Conservation (phyloP, 2,113 vertebrate genomes). For the Crotalus horridus region DNA sequence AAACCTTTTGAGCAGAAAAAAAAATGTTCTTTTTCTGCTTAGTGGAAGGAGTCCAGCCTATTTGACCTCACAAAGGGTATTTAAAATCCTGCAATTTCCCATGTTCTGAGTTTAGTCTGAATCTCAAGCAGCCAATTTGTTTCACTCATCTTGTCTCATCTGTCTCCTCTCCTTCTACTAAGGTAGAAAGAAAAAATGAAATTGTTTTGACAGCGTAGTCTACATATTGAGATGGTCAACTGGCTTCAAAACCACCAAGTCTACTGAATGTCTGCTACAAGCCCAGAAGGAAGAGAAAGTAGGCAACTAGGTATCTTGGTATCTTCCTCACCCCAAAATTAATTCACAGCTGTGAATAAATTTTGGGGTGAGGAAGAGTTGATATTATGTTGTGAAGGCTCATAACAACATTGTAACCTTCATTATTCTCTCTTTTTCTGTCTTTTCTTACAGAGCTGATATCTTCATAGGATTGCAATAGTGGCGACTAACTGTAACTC, state of each 20-base stretch:
- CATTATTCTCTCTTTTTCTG: not conserved
- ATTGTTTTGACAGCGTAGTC: too few species aligned
- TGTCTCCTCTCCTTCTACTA: not conserved
- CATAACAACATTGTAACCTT: not conserved
- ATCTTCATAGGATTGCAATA: not conserved
- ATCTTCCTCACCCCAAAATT: slow-evolving; percentile 17
- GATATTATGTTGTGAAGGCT: not conserved
- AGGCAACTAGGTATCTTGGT: slow-evolving; percentile 28
- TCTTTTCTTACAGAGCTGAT: not conserved
- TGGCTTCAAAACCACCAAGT: not conserved
- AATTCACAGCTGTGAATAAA: slow-evolving; percentile 32
- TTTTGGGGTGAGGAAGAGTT: slow-evolving; percentile 2
- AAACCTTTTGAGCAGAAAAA: not conserved
- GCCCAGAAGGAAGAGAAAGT: slow-evolving; percentile 28
- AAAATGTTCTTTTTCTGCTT: not conserved
- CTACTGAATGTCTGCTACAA: slow-evolving; percentile 12
- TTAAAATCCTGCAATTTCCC: not conserved
- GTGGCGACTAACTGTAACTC: too few species aligned
- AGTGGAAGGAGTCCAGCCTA: not conserved
- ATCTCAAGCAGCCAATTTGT: slow-evolving; percentile 1
- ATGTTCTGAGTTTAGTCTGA: not conserved
- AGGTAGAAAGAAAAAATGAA: not conserved
- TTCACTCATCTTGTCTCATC: not conserved
- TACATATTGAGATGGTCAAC: not conserved
- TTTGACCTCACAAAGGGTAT: not conserved